Base-by-base conservation (phyloP, 2,888 invertebrate genomes). In the Agriopis leucophaearia region DNA sequence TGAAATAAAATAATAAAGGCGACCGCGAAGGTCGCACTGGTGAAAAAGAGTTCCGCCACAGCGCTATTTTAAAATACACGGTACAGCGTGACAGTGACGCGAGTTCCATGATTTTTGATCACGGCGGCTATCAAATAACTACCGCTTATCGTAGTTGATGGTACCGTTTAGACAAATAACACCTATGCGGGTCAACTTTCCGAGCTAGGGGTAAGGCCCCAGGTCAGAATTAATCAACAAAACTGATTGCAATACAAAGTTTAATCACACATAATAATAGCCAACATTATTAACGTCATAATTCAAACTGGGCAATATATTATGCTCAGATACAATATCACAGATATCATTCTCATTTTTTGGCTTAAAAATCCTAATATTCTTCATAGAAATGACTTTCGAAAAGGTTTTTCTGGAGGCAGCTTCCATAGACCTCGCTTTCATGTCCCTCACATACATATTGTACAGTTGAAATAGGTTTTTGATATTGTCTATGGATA, bases 351-450 rank as follows among this genome's bases (percentile, higher is more conserved):
- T 81, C 0, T 85, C 86, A 57, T 84, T 84, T 56, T 88, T 90
- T 0, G 88, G 82, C 35, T 88, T 89, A 35, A 90, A 89, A 36
- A 91, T 82, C 66, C 82, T 83, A 0, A 91, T 54, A 74, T 88
- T 86, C 16, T 83, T 89, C 13, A 64, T 60, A 18, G 16, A 63
- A 0, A 87, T 66, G 0, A 88, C 89, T 77, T 86, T 88, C 0
- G 84, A 75, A 15, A 91, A 91, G 0, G 91, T 91, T 35, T 90
- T 91, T 9, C 91, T 85, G 0, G 90, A 91, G 0, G 89, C 90
- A 0, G 89, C 83, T 0, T 13, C 64, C 0, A 79, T 13, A 0
- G 74, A 75, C 16, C 75, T 76, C 0, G 13, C 8, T 36, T 76
- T 81, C 82, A 87, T 86, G 13, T 86, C 85, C 60, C 74, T 81